Percentiles rank a stretch among this genome's conserved stretches.
phyloP scores from a whole-genome alignment of 2,888 invertebrate species.

The Drosophila anomalipes region DNA sequence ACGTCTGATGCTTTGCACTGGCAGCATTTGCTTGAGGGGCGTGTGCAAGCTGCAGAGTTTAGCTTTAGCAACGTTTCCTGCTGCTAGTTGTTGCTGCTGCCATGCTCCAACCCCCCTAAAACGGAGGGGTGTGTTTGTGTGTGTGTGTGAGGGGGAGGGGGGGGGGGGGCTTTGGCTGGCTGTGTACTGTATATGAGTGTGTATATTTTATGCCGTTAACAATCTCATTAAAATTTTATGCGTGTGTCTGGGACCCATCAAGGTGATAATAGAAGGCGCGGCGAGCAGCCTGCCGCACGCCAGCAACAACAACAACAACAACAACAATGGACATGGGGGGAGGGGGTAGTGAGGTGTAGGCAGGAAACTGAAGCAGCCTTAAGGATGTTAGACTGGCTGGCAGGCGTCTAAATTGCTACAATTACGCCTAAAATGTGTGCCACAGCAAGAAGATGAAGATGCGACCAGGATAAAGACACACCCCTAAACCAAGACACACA shows the following conservation, averaged over 20 bases:
- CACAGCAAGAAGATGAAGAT: conserved; percentile 35
- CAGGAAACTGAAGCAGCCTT: conserved; percentile 24
- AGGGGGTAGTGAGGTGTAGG: not conserved
- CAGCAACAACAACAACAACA: conserved; percentile 26
- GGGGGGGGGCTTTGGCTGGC: conserved; percentile 23
- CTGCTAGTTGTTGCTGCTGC: conserved; percentile 11
- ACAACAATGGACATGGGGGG: conserved; percentile 4
- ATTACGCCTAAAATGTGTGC: conserved; percentile 80
- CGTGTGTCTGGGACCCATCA: conserved; percentile 66
- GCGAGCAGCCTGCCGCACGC: conserved; percentile 27
- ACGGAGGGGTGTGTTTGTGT: not conserved
- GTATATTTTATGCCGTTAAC: conserved; percentile 78
- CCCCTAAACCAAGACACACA: conserved; percentile 12
- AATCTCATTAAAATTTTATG: conserved; percentile 82
- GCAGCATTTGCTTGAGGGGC: conserved; percentile 45
- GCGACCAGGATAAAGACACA: conserved; percentile 32
- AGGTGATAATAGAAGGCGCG: conserved; percentile 73
- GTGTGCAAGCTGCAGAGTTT: conserved; percentile 58
- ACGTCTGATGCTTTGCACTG: conserved; percentile 45
- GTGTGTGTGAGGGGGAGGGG: not conserved
- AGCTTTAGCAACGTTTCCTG: conserved; percentile 29
- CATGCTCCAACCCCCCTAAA: conserved; percentile 35
- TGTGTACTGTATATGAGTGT: conserved; percentile 46
- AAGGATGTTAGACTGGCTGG: conserved; percentile 54
- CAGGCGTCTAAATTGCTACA: conserved; percentile 78